These are phyloP conservation scores for Corythoichthys haematopterus DNA, from an alignment of 2,113 vertebrate species.

Conservation along the genomic window DNA sequence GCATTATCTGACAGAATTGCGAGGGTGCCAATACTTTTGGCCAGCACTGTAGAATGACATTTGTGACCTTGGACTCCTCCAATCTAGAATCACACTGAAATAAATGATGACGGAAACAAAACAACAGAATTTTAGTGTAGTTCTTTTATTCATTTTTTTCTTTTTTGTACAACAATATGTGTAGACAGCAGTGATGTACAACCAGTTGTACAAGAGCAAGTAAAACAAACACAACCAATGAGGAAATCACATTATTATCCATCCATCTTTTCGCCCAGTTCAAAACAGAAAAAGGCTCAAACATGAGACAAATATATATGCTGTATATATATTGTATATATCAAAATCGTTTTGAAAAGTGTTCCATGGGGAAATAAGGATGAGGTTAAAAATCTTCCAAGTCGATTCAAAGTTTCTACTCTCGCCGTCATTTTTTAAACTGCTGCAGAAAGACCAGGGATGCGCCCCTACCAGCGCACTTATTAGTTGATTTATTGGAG, in stretches of 20 bases:
- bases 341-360: constrained; percentile 29
- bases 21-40: no score
- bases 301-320: constrained; percentile 14
- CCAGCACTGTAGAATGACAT: no score
- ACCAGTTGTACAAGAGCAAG: constrained; percentile 45
- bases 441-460: no score
- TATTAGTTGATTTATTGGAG: neutral
- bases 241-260: neutral
- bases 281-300: constrained; percentile 12
- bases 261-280: neutral
- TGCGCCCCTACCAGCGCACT: no score
- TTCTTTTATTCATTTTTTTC: constrained; percentile 59
- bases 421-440: no score
- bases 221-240: constrained; percentile 1
- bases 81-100: no score
- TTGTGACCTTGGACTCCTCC: no score
- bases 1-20: no score
- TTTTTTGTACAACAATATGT: constrained; percentile 36
- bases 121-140: constrained; percentile 13
- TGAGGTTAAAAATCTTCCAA: neutral
- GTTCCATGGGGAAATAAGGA: constrained; percentile 6
- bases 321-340: constrained; percentile 12
- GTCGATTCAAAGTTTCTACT: no score
- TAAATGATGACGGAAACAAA: neutral
- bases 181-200: constrained; percentile 49